Conservation (phyloP, 2,888 invertebrate species). For the Pyralis farinalis region DNA sequence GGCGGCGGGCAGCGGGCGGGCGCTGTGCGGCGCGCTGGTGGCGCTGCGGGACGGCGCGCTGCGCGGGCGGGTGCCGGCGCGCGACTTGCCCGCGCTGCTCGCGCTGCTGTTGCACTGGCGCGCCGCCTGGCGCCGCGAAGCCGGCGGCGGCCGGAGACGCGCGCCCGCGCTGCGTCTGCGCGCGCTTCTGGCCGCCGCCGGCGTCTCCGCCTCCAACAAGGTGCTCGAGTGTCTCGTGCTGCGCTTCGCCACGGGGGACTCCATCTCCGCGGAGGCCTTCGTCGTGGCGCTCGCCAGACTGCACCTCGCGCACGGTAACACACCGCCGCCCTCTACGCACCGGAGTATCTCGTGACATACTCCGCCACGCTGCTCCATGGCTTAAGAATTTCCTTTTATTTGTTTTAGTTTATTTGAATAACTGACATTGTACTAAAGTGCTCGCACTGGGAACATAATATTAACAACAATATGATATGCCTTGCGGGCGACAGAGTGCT, state of each 20-base stretch:
- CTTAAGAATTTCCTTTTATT: no score
- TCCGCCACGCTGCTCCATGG: no score
- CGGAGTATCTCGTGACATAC: no score
- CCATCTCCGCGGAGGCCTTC: slow-evolving; percentile 82
- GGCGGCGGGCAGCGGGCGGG: slow-evolving; percentile 66
- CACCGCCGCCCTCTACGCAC: slow-evolving; percentile 11
- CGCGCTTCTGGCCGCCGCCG: slow-evolving; percentile 83
- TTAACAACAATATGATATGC: no score
- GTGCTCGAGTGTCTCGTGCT: slow-evolving; percentile 86
- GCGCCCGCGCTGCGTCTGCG: slow-evolving; percentile 61
- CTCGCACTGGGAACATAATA: no score
- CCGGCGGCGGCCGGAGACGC: slow-evolving; percentile 18
- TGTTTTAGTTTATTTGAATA: no score
- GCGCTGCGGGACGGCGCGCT: slow-evolving; percentile 85
- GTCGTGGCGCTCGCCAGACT: slow-evolving; percentile 77
- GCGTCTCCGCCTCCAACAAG: slow-evolving; percentile 84
- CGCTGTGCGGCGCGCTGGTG: slow-evolving; percentile 84
- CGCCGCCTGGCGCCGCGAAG: slow-evolving; percentile 20
- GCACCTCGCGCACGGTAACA: slow-evolving; percentile 58
- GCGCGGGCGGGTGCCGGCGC: slow-evolving; percentile 81
- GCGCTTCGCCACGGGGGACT: slow-evolving; percentile 82
- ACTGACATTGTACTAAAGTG: no score
- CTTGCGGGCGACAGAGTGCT: no score
- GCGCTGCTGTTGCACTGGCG: slow-evolving; percentile 75
- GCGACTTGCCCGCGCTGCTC: slow-evolving; percentile 82